These are phyloP conservation scores for Mactra quadrangularis DNA, from an alignment of 1,140 invertebrate genomes.

Conservation along the genomic window DNA sequence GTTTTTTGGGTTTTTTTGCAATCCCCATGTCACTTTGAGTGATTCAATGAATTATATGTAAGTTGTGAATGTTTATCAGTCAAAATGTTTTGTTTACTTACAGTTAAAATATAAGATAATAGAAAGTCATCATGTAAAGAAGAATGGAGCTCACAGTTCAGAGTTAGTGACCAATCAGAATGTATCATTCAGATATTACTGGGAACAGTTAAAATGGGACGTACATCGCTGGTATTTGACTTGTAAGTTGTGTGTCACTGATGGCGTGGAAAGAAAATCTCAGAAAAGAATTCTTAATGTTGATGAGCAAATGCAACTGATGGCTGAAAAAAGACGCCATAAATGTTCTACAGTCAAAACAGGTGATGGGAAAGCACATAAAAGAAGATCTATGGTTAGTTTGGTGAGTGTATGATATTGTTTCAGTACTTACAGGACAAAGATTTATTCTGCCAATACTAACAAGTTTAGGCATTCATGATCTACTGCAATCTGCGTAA, in stretches of 20 bases:
- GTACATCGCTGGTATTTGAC: constrained; percentile 45
- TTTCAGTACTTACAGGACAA: too few species aligned
- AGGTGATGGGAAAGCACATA: too few species aligned
- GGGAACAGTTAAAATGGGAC: constrained; percentile 49
- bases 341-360: too few species aligned
- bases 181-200: constrained; percentile 44
- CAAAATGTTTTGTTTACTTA: not conserved
- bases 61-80: too few species aligned
- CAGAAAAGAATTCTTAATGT: constrained; percentile 22
- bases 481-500: too few species aligned
- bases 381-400: too few species aligned
- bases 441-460: too few species aligned
- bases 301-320: not conserved
- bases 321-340: not conserved
- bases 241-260: constrained; percentile 35
- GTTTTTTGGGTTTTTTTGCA: too few species aligned
- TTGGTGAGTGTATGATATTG: too few species aligned
- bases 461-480: too few species aligned
- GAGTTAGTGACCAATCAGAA: constrained; percentile 21
- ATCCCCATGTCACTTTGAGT: too few species aligned
- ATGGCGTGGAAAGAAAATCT: constrained; percentile 16
- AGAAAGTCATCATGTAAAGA: constrained; percentile 27
- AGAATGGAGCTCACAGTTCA: constrained; percentile 36
- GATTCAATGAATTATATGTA: too few species aligned
- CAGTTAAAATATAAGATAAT: constrained; percentile 48